Evolutionary conservation across 2,113 vertebrate genomes (phyloP), one percentile per base, ranked within the genome.

Genomic region (Callospermophilus lateralis): DNA sequence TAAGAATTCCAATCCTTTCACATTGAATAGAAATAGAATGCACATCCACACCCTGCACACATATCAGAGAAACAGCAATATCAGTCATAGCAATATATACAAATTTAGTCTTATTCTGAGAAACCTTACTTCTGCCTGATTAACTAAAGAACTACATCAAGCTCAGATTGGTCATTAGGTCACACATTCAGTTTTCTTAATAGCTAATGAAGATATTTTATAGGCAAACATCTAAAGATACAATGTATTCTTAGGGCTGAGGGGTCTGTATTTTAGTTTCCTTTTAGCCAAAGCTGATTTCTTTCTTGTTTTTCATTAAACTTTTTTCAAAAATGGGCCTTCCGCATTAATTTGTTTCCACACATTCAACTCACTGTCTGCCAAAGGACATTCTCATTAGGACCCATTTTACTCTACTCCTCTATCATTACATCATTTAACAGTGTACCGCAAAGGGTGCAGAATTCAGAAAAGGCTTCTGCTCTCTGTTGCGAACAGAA

Each of bases 261-360:
- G 30, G 37, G 22, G 39, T 85, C 55, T 89, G 16, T 77, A 86
- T 65, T 65, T 74, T 30, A 83, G 55, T 84, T 81, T 68, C 30
- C 10, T 65, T 42, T 78, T 78, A 67, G 86, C 83, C 72, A 92
- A 74, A 67, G 19, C 15, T 77, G 5, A 92, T 84, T 86, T 94
- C 19, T 22, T 74, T 87, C 48, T 51, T 45, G 65, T 45, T 32
- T 83, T 94, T 93, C 65, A 92, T 78, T 88, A 37, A 51, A 51
- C 16, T 28, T 73, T 84, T 95, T 42, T 20, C n/a, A 51, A 85
- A 94, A 91, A 58, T 7, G 4, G 3, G 4, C 19, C 85, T 90
- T 45, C 78, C 93, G 63, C 86, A 88, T 37, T 72, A 79, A 97
- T 94, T 65, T 94, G 4, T 86, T 93, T 94, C 72, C 39, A 85